These are phyloP conservation scores for Camponotus pennsylvanicus DNA, from an alignment of 1,140 invertebrate genomes.

Conservation along the genomic window DNA sequence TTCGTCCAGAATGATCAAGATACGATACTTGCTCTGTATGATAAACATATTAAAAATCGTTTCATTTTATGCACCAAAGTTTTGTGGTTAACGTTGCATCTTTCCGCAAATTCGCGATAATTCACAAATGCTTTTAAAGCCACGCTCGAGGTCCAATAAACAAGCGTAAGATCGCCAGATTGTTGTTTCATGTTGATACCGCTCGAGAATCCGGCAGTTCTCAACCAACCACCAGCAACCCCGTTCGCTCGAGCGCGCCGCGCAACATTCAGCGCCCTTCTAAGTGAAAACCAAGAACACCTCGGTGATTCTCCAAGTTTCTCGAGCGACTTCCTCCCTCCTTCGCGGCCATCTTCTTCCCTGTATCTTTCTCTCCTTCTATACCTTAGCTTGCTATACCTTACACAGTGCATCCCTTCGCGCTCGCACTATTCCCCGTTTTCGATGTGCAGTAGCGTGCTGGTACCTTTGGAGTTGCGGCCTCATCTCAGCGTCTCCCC, in stretches of 20 bases:
- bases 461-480: constrained; percentile 57
- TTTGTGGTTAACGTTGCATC: neutral
- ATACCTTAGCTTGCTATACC: neutral
- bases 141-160: neutral
- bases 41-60: neutral
- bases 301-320: constrained; percentile 39
- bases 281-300: constrained; percentile 54
- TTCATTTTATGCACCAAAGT: neutral
- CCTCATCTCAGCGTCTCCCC: constrained; percentile 66
- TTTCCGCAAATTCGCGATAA: neutral
- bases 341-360: constrained; percentile 45
- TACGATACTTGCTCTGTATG: constrained; percentile 3
- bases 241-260: constrained; percentile 7
- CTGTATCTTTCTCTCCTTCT: constrained; percentile 39
- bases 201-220: constrained; percentile 36
- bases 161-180: constrained; percentile 28
- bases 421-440: neutral
- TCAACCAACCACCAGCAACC: constrained; percentile 14
- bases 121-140: neutral
- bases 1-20: constrained; percentile 27
- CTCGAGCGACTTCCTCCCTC: constrained; percentile 35
- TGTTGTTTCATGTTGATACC: constrained; percentile 37
- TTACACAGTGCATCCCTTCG: constrained; percentile 7
- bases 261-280: constrained; percentile 18
- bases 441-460: constrained; percentile 9